Conservation (phyloP, 1,140 invertebrate species). For the Druon quercuslanigerum region DNA sequence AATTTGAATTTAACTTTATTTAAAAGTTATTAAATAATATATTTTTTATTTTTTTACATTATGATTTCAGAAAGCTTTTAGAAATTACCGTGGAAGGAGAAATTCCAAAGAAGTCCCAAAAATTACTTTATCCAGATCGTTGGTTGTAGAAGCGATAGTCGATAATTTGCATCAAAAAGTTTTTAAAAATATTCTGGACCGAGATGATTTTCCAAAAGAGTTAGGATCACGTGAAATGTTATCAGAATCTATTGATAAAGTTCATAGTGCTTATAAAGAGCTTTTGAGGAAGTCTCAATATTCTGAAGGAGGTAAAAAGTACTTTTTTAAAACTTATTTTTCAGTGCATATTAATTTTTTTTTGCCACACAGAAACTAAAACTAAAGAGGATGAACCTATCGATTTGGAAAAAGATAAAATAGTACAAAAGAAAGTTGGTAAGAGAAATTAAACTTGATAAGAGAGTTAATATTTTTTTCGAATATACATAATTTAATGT, state of each 20-base stretch:
- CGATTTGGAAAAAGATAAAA: too few relatives aligned
- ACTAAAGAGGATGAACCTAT: too few relatives aligned
- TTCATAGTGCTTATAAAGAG: slow-evolving; percentile 51
- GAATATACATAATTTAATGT: too few relatives aligned
- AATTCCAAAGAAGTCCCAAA: not conserved
- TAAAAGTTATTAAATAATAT: too few relatives aligned
- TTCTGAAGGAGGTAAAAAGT: slow-evolving; percentile 16
- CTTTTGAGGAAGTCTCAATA: slow-evolving; percentile 37
- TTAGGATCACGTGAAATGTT: slow-evolving; percentile 48
- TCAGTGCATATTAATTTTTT: too few relatives aligned
- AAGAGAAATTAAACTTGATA: too few relatives aligned
- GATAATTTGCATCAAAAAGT: slow-evolving; percentile 51
- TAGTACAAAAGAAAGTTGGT: too few relatives aligned
- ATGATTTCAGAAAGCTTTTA: not conserved
- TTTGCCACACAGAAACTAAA: too few relatives aligned
- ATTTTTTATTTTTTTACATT: too few relatives aligned
- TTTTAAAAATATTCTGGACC: slow-evolving; percentile 47
- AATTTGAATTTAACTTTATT: not conserved
- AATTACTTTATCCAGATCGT: slow-evolving; percentile 34
- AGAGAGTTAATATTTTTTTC: too few relatives aligned
- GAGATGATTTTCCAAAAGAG: slow-evolving; percentile 47
- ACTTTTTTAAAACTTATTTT: not conserved
- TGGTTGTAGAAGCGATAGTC: slow-evolving; percentile 49
- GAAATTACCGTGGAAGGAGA: not conserved
- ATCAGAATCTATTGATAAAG: slow-evolving; percentile 28